phyloP scores from a whole-genome alignment of 1,140 invertebrate genomes.

The Drosophila ficusphila region DNA sequence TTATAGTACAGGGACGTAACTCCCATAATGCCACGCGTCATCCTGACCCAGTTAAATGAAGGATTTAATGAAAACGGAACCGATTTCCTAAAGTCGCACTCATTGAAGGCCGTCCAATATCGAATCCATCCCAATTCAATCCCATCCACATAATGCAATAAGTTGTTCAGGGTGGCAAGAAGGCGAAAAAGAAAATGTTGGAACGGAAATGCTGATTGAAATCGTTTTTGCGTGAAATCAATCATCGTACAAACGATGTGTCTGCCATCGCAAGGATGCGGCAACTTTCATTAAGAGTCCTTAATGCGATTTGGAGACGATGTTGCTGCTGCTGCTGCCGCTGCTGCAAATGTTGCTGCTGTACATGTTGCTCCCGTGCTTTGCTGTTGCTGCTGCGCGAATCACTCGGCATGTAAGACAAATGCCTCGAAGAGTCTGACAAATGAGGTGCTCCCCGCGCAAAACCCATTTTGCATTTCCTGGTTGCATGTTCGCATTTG shows the following conservation, averaged over 20 bases:
- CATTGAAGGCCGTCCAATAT: constrained; percentile 5
- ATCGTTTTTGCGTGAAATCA: constrained; percentile 83
- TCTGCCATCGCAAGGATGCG: constrained; percentile 71
- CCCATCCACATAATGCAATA: constrained; percentile 65
- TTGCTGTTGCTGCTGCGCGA: constrained; percentile 19
- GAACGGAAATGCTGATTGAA: constrained; percentile 83
- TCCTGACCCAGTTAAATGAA: constrained; percentile 31
- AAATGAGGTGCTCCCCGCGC: constrained; percentile 36
- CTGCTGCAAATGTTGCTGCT: constrained; percentile 32
- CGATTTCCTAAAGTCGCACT: constrained; percentile 35
- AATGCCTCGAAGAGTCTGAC: constrained; percentile 57
- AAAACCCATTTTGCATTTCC: constrained; percentile 65
- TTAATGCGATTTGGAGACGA: constrained; percentile 81
- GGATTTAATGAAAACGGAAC: background rate
- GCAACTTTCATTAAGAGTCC: constrained; percentile 82
- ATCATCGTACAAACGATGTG: constrained; percentile 72
- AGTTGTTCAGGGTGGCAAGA: constrained; percentile 25
- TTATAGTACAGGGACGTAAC: too few species aligned
- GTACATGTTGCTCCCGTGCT: constrained; percentile 44
- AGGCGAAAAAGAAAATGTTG: constrained; percentile 41
- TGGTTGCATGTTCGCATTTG: constrained; percentile 54
- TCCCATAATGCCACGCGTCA: constrained; percentile 23
- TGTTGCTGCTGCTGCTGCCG: constrained; percentile 38
- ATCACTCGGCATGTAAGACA: constrained; percentile 61
- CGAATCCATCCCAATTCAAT: constrained; percentile 24